These are phyloP conservation scores for Ramphastos sulfuratus DNA, from an alignment of 2,113 vertebrate genomes.

Conservation along the genomic window DNA sequence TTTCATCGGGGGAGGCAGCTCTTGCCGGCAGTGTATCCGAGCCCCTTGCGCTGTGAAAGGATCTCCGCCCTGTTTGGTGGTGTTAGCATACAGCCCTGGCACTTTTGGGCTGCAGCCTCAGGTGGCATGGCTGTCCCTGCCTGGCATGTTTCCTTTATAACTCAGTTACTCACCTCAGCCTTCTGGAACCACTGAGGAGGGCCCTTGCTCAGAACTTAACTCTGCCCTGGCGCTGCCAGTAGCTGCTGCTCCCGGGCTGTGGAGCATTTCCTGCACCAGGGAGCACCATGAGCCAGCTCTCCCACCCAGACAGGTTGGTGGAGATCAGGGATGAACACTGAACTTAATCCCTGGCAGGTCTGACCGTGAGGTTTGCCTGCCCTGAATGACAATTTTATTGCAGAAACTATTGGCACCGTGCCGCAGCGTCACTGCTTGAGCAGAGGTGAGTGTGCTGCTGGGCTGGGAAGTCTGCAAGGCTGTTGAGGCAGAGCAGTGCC, in stretches of 20 bases:
- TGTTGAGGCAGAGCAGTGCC: background rate
- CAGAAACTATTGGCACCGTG: background rate
- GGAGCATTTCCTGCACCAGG: accelerated
- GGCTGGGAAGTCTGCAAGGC: background rate
- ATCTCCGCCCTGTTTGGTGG: background rate
- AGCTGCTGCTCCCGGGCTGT: background rate
- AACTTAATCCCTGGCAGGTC: background rate
- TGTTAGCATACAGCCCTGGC: background rate
- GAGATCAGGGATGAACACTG: accelerated
- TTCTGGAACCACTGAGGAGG: background rate
- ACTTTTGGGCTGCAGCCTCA: background rate
- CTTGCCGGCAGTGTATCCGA: accelerated
- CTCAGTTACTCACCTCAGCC: background rate
- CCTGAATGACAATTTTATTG: background rate
- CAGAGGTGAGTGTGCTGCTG: background rate
- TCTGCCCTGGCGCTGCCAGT: background rate
- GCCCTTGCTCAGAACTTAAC: accelerated
- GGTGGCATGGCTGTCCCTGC: background rate
- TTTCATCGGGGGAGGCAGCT: background rate
- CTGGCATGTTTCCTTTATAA: background rate
- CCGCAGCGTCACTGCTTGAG: too few species aligned
- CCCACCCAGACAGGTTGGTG: background rate
- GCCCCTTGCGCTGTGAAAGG: background rate
- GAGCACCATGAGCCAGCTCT: background rate
- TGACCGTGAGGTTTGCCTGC: background rate